Evolutionary conservation across 37 sponge, comb jelly and placozoan genomes (phyloP).

Genomic region (Aplysina aerophoba): DNA sequence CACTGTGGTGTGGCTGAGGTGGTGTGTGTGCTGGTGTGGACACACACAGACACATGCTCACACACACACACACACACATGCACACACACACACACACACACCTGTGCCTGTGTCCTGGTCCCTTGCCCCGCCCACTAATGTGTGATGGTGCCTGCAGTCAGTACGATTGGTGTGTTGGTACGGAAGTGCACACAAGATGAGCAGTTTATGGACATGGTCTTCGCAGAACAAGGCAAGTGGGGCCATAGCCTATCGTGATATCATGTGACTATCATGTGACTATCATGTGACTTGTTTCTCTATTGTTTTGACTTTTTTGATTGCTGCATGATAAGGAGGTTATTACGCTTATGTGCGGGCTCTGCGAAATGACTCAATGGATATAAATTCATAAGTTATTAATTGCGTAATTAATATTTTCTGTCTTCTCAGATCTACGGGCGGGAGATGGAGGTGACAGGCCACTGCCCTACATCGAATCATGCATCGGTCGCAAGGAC

Average conservation of each 20-base stretch:
- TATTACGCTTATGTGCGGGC: no score
- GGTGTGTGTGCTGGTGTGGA: no score
- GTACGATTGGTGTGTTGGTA: constrained; percentile 86
- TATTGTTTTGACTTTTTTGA: no score
- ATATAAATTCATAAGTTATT: no score
- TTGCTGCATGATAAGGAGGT: no score
- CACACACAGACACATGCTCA: no score
- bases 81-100: constrained; percentile 31
- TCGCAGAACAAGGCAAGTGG: constrained; percentile 82
- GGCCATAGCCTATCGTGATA: not conserved
- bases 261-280: not conserved
- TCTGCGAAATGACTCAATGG: no score
- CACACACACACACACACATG: constrained; percentile 18
- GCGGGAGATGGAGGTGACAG: constrained; percentile 21
- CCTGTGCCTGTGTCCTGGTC: not conserved
- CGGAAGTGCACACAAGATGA: constrained; percentile 66
- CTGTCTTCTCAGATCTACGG: not conserved
- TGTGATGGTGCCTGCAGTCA: constrained; percentile 49
- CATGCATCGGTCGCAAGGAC: constrained; percentile 4
- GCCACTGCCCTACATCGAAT: constrained; percentile 23
- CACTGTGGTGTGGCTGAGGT: no score
- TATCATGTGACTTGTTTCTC: no score
- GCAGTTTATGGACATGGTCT: constrained; percentile 67
- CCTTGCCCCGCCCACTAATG: not conserved
- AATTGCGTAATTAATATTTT: constrained; percentile 11